A percentile compares a stretch with the other conserved stretches of the same genome.
Conservation (phyloP, 2,888 invertebrate genomes). For the Zygothrica quintamaculata region DNA sequence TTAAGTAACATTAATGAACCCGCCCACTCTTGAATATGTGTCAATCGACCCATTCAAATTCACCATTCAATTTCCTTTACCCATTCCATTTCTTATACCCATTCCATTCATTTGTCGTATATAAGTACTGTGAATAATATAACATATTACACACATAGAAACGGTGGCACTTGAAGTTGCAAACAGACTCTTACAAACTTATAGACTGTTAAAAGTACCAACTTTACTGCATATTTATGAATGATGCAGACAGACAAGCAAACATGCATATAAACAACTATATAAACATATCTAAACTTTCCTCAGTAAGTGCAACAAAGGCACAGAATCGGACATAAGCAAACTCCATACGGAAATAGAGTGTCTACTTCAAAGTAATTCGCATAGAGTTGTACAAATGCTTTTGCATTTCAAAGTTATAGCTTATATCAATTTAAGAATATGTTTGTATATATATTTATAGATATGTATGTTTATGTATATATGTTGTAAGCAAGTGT, state of each 20-base stretch:
- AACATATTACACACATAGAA: conserved; percentile 29
- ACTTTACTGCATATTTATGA: conserved; percentile 39
- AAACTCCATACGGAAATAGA: conserved; percentile 48
- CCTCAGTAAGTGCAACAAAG: conserved; percentile 54
- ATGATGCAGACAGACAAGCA: too few relatives aligned
- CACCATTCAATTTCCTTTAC: too few relatives aligned
- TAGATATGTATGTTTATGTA: conserved; percentile 24
- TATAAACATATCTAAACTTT: conserved; percentile 18
- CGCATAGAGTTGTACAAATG: conserved; percentile 37
- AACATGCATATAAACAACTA: conserved; percentile 3
- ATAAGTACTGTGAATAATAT: conserved; percentile 4
- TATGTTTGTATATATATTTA: conserved; percentile 21
- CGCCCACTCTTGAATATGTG: conserved; percentile 63
- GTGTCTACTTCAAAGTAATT: conserved; percentile 38
- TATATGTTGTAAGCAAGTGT: conserved; percentile 36
- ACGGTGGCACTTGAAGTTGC: conserved; percentile 49
- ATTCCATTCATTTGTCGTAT: conserved; percentile 42
- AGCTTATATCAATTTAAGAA: conserved; percentile 2
- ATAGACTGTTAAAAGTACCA: conserved; percentile 43
- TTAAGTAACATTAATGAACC: conserved; percentile 63
- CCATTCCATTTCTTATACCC: too few relatives aligned
- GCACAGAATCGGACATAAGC: conserved; percentile 41
- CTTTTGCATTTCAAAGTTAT: conserved; percentile 42
- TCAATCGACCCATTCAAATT: conserved; percentile 51
- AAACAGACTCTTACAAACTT: conserved; percentile 36